These are phyloP conservation scores for Argentina silus DNA, from an alignment of 2,797 vertebrate species.

Conservation along the genomic window DNA sequence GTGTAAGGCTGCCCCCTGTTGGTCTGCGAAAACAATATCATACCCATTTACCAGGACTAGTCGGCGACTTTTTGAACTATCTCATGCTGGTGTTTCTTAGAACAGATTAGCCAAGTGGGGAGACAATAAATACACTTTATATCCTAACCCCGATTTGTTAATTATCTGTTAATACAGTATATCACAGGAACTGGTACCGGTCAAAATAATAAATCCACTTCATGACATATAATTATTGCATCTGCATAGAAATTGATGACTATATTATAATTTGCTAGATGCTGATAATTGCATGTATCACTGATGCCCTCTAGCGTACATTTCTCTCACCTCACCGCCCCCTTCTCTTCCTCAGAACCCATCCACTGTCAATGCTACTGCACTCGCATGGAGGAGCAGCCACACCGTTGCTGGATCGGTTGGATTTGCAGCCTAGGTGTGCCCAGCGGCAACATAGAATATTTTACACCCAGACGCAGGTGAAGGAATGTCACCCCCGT, in stretches of 20 bases:
- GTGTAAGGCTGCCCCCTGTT: constrained; percentile 50
- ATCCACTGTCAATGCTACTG: constrained; percentile 21
- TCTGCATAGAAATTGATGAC: background rate
- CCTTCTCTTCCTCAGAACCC: background rate
- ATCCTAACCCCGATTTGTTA: no score
- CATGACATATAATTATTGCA: no score
- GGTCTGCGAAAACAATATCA: constrained; percentile 14
- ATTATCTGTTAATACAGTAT: no score
- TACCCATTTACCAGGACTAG: no score
- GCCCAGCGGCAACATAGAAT: constrained; percentile 24
- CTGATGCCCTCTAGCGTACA: constrained; percentile 28
- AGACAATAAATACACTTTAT: no score
- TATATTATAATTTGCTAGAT: background rate
- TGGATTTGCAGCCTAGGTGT: constrained; percentile 24
- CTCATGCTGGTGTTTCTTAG: no score
- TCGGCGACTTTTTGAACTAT: no score
- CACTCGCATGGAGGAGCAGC: constrained; percentile 48
- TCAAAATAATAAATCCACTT: no score
- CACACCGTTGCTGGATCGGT: constrained; percentile 21
- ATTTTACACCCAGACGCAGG: constrained; percentile 21
- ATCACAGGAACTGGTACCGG: no score
- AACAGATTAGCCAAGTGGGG: no score
- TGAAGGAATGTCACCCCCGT: constrained; percentile 38
- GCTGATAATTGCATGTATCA: constrained; percentile 5
- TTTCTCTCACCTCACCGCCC: background rate